These are phyloP conservation scores for Exocentrus adspersus DNA, from an alignment of 2,888 invertebrate genomes.

Conservation along the genomic window DNA sequence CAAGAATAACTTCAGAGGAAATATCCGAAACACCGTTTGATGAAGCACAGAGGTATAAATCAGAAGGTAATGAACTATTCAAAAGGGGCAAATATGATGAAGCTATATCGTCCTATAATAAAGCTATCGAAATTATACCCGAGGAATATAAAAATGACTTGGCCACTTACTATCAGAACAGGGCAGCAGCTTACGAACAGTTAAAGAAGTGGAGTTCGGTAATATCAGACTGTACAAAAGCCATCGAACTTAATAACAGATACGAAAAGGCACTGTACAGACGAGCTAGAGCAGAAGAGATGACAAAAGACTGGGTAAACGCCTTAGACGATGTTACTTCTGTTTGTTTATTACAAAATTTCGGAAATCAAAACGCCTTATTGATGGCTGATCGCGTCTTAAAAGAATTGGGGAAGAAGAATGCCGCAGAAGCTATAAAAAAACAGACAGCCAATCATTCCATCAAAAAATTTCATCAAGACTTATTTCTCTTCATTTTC, in stretches of 20 bases:
- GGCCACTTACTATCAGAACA: conserved; percentile 94
- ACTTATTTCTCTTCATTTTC: conserved; percentile 90
- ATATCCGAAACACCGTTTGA: conserved; percentile 71
- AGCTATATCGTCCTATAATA: conserved; percentile 88
- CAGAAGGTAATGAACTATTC: conserved; percentile 88
- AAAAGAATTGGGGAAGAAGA: conserved; percentile 80
- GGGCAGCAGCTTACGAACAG: conserved; percentile 95
- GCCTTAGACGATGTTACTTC: conserved; percentile 94
- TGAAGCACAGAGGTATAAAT: conserved; percentile 82
- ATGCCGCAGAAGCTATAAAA: conserved; percentile 80
- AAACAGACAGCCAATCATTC: conserved; percentile 77
- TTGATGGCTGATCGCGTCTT: conserved; percentile 88
- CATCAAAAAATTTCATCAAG: conserved; percentile 86
- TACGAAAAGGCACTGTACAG: conserved; percentile 90
- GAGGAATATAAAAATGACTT: conserved; percentile 76
- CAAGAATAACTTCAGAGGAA: conserved; percentile 43
- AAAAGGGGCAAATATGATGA: conserved; percentile 89
- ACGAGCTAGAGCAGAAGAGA: conserved; percentile 85
- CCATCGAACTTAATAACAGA: conserved; percentile 83
- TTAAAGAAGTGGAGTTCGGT: conserved; percentile 86
- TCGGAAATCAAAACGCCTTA: conserved; percentile 83
- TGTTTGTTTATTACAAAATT: conserved; percentile 90
- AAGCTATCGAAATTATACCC: conserved; percentile 92
- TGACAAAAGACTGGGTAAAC: conserved; percentile 79
- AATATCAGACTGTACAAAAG: conserved; percentile 86